A percentile compares a stretch with the other conserved stretches of the same genome.
Evolutionary conservation across 2,113 vertebrate species (phyloP).

Genomic region (Puffinus mauretanicus): DNA sequence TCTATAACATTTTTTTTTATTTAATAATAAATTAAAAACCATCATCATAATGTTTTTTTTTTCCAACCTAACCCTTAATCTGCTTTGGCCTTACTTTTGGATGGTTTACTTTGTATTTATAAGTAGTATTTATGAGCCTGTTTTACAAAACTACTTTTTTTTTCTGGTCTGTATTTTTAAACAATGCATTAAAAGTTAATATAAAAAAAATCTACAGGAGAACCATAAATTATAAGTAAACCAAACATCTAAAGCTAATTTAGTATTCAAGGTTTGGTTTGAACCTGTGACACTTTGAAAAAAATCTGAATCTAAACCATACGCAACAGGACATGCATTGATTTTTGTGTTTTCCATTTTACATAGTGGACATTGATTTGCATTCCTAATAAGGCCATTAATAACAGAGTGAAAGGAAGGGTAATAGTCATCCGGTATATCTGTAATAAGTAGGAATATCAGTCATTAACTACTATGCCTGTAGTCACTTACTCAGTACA

Average conservation of each 20-base stretch:
- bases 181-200: neutral
- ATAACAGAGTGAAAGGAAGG: conserved; percentile 48
- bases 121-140: neutral
- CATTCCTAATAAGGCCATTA: conserved; percentile 56
- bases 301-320: conserved; percentile 17
- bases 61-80: neutral
- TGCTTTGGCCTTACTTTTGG: neutral
- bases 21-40: neutral
- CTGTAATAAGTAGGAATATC: conserved; percentile 15
- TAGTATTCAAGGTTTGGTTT: conserved; percentile 35
- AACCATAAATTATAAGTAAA: neutral
- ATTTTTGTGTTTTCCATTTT: conserved; percentile 64
- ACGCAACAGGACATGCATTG: conserved; percentile 37
- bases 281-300: neutral
- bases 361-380: conserved; percentile 59
- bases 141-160: neutral
- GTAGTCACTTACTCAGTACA: neutral
- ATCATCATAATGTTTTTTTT: neutral
- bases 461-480: neutral
- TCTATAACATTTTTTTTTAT: neutral
- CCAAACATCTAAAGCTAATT: neutral
- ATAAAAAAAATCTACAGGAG: neutral
- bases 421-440: neutral
- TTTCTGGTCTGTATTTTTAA: neutral
- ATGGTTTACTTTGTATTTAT: neutral